phyloP scores from a whole-genome alignment of 1,140 invertebrate species.

The Bombyx mori region DNA sequence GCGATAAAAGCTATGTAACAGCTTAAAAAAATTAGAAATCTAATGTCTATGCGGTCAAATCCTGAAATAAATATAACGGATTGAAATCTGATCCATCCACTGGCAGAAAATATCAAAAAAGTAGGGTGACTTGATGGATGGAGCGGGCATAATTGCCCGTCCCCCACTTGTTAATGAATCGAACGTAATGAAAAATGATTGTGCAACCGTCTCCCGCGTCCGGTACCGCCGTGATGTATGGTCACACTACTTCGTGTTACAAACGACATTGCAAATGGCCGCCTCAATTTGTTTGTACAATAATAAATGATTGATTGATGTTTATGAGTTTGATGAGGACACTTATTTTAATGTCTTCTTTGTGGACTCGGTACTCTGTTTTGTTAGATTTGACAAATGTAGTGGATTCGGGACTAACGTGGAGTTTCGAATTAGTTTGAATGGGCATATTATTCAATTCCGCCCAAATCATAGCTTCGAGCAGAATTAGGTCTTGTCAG shows the following conservation, averaged over 20 bases:
- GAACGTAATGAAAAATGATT: slow-evolving; percentile 65
- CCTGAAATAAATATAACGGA: not conserved
- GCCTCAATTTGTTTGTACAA: not conserved
- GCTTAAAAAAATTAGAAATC: no score
- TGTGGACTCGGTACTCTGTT: no score
- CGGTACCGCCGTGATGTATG: not conserved
- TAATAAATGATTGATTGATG: not conserved
- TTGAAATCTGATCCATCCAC: not conserved
- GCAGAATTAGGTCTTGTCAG: no score
- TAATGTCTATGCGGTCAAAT: no score
- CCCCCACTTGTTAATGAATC: slow-evolving; percentile 62
- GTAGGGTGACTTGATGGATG: slow-evolving; percentile 58
- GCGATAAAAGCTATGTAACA: no score
- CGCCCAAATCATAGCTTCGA: no score
- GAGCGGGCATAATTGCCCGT: slow-evolving; percentile 57
- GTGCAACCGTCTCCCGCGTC: no score
- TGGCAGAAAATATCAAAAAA: slow-evolving; percentile 44
- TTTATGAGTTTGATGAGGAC: not conserved
- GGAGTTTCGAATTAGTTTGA: no score
- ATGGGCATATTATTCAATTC: no score
- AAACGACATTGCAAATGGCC: not conserved
- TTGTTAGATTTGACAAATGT: no score
- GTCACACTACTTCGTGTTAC: slow-evolving; percentile 3
- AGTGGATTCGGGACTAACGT: no score
- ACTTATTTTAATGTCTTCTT: no score